A percentile compares a stretch with the other conserved stretches of the same genome.
Evolutionary conservation across 2,113 vertebrate species (phyloP).

Genomic region (Lipotes vexillifer): DNA sequence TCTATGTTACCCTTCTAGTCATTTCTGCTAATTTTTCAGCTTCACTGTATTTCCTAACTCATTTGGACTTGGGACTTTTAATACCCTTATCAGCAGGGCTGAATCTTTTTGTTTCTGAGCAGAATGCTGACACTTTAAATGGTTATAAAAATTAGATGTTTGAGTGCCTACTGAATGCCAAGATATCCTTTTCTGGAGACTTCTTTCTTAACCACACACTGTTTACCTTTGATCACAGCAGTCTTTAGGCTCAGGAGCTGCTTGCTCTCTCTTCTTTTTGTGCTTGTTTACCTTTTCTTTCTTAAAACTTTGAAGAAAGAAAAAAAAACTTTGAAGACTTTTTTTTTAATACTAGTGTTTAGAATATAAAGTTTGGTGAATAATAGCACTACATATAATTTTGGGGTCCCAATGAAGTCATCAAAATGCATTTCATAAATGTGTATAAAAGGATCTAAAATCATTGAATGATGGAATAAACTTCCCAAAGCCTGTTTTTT

Average conservation of each 20-base stretch:
- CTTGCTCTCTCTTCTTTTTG: neutral
- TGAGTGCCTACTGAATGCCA: neutral
- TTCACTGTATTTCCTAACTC: neutral
- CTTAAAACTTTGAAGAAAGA: neutral
- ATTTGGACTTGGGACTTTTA: neutral
- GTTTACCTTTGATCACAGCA: neutral
- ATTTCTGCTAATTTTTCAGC: neutral
- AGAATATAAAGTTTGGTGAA: neutral
- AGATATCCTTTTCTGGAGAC: neutral
- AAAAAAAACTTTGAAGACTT: neutral
- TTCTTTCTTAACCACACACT: neutral
- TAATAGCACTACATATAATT: neutral
- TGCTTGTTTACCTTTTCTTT: neutral
- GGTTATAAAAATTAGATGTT: neutral
- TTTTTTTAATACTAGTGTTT: conserved; percentile 2
- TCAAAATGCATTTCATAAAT: neutral
- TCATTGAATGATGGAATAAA: neutral
- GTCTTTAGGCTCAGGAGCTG: neutral
- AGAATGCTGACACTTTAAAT: neutral
- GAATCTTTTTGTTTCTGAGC: neutral
- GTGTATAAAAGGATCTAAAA: neutral
- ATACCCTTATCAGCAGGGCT: neutral
- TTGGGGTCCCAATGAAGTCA: neutral
- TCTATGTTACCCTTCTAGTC: neutral
- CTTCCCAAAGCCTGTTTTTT: neutral